Conservation (phyloP, 2,888 invertebrate genomes). For the Drosophila austrosaltans region DNA sequence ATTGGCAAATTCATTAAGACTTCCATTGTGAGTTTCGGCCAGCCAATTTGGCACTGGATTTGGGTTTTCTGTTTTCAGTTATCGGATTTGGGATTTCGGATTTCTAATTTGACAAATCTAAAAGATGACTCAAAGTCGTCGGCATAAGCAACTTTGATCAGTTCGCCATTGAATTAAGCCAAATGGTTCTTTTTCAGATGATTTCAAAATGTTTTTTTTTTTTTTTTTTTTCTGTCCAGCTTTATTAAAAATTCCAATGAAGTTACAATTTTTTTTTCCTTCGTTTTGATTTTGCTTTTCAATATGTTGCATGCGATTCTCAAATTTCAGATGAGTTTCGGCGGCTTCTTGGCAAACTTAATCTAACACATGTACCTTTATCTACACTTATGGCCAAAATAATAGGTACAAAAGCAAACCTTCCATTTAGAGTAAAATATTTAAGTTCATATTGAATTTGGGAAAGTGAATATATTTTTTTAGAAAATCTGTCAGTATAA, state of each 20-base stretch:
- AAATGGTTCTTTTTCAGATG: slow-evolving; percentile 12
- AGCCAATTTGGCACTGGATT: slow-evolving; percentile 63
- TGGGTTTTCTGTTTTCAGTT: neutral
- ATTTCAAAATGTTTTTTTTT: slow-evolving; percentile 37
- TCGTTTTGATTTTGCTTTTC: neutral
- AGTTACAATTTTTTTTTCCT: neutral
- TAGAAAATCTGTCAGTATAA: too few relatives aligned
- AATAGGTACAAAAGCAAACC: too few relatives aligned
- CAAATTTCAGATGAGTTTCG: neutral
- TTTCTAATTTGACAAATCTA: slow-evolving; percentile 1
- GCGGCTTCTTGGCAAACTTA: slow-evolving; percentile 1
- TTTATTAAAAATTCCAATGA: slow-evolving; percentile 47
- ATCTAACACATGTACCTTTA: neutral
- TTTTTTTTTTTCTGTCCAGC: slow-evolving; percentile 21
- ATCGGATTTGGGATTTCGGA: neutral
- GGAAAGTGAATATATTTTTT: too few relatives aligned
- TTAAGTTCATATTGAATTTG: too few relatives aligned
- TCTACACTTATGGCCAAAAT: too few relatives aligned
- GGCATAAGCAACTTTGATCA: slow-evolving; percentile 63
- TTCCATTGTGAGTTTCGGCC: slow-evolving; percentile 52
- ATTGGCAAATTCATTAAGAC: slow-evolving; percentile 58
- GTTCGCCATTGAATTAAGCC: neutral
- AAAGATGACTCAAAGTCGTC: slow-evolving; percentile 56
- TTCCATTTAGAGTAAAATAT: too few relatives aligned
- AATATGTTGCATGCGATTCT: slow-evolving; percentile 29